Conservation (phyloP, 2,797 vertebrate species). For the Rhynchotus rufescens region DNA sequence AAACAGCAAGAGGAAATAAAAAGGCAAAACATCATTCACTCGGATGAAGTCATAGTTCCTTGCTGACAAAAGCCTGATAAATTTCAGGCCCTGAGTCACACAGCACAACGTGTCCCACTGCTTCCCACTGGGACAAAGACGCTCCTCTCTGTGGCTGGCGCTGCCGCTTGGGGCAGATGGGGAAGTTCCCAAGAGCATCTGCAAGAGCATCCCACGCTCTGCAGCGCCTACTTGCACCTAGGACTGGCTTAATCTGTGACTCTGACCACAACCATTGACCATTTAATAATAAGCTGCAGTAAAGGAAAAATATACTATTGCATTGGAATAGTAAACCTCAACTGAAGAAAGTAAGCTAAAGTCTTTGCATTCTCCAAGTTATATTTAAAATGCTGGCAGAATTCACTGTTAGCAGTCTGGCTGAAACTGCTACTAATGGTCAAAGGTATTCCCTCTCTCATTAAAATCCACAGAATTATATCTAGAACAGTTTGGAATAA, state of each 20-base stretch:
- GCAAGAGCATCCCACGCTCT: background rate
- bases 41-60: background rate
- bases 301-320: background rate
- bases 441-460: background rate
- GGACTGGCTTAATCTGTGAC: too few species aligned
- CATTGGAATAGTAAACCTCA: background rate
- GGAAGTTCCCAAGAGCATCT: slow-evolving; percentile 22
- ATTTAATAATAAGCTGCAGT: background rate
- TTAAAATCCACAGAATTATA: background rate
- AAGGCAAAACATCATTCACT: background rate
- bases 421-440: background rate
- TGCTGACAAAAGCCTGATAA: background rate
- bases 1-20: background rate
- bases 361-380: background rate
- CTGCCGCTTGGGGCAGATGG: background rate
- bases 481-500: background rate
- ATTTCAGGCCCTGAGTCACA: background rate
- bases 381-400: background rate
- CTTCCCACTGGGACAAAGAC: background rate
- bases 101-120: background rate
- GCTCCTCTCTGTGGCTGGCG: background rate
- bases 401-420: background rate
- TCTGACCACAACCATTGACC: background rate
- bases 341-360: background rate
- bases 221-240: background rate